Conservation (phyloP, 2,888 invertebrate species). For the Athrips mouffetella region DNA sequence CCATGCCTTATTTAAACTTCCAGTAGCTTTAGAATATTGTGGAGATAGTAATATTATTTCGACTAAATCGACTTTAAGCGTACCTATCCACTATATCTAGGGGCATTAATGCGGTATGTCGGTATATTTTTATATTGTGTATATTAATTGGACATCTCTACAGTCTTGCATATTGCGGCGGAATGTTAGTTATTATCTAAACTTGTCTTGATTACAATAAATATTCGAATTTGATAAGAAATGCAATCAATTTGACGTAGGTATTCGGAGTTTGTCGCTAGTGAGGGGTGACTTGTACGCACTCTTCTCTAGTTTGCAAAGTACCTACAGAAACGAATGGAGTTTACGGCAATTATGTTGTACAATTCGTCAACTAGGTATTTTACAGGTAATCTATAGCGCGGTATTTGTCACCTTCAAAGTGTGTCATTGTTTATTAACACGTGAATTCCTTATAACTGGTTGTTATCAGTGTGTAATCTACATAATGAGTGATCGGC, state of each 20-base stretch:
- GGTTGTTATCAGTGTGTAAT: slow-evolving; percentile 22
- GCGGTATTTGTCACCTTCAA: background rate
- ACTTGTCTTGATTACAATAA: background rate
- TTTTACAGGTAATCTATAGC: background rate
- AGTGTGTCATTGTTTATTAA: slow-evolving; percentile 14
- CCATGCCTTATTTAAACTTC: too few species aligned
- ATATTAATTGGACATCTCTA: background rate
- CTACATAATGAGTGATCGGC: slow-evolving; percentile 22
- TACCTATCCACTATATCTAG: background rate
- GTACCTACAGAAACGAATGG: too few species aligned
- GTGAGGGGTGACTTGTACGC: too few species aligned
- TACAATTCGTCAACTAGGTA: background rate
- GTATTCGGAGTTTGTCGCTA: too few species aligned
- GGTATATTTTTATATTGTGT: background rate
- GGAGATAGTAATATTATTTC: too few species aligned
- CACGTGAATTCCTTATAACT: slow-evolving; percentile 13
- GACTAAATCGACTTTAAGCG: too few species aligned
- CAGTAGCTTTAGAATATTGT: too few species aligned
- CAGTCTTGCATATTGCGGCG: slow-evolving; percentile 7
- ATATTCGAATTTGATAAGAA: slow-evolving; percentile 7
- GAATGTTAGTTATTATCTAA: slow-evolving; percentile 5
- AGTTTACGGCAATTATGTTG: background rate
- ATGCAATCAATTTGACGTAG: too few species aligned
- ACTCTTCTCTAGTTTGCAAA: too few species aligned
- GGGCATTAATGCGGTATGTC: background rate